Evolutionary conservation across 2,113 vertebrate species (phyloP).

Genomic region (Bubo scandiacus): DNA sequence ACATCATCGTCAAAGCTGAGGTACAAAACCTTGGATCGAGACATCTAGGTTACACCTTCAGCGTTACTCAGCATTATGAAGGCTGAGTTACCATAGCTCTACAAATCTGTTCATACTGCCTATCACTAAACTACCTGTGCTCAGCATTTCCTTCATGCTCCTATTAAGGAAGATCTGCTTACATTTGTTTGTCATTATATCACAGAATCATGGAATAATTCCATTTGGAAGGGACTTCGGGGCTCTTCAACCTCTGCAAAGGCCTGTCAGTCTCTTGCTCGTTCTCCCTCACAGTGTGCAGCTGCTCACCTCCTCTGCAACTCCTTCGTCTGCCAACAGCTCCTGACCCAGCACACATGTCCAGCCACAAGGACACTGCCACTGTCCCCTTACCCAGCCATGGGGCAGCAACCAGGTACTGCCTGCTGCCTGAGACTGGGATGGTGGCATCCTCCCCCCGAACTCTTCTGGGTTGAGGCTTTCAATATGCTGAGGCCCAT

Average conservation of each 20-base stretch:
- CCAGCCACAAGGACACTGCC: fast-evolving
- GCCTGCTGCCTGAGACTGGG: neutral
- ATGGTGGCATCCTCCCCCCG: neutral
- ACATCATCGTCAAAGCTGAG: neutral
- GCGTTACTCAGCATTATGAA: neutral
- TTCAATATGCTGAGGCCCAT: neutral
- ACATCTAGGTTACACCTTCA: neutral
- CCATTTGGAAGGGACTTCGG: neutral
- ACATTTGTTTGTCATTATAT: neutral
- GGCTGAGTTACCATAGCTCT: neutral
- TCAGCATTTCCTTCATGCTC: neutral
- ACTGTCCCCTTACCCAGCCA: neutral
- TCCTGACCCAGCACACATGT: neutral
- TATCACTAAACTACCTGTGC: neutral
- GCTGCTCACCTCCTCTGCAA: neutral
- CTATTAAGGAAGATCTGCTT: neutral
- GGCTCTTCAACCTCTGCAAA: neutral
- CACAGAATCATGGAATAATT: neutral
- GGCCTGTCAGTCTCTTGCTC: neutral
- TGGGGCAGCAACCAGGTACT: neutral
- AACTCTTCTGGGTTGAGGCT: neutral
- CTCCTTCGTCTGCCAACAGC: neutral
- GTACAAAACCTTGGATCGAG: neutral
- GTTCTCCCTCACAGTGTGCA: neutral
- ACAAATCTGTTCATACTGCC: neutral